Base-by-base conservation (phyloP, 2,797 vertebrate genomes). In the Myotis daubentonii region DNA sequence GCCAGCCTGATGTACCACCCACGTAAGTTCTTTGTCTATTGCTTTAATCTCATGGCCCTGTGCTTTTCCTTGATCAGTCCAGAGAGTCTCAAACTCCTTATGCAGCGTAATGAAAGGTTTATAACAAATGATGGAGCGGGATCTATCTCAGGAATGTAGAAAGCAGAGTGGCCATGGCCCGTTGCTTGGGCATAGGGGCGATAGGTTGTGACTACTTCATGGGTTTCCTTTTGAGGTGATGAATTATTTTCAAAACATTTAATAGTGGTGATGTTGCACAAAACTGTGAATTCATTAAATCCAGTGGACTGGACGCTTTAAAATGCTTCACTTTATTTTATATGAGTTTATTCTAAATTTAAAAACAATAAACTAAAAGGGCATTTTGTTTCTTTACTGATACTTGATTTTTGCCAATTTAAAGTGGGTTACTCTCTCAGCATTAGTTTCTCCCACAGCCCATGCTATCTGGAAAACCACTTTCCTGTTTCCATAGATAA, bases 401-500 rank as follows among this genome's bases (percentile, higher is more conserved):
- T 8, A 44, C 10, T 60, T 75, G 9, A 41, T 49, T 13, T 94
- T 76, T 85, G n/a, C 20, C 70, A 12, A 68, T 72, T 51, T 80
- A 60, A 91, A 76, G 5, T 28, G 75, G 9, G 3, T 76, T 66
- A 20, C 12, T 80, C 16, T 53, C 23, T 57, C 23, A 10, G 3
- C 57, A 25, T 51, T 51, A 57, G 0, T 76, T 91, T 76, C 16
- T 81, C 4, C 25, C 22, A 80, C 19, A 91, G 25, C 16, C 17
- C 9, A 71, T 62, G 81, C 5, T 30, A 25, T 51, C 10, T 30
- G 36, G 49, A 55, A 80, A 75, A 66, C 1, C 11, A 49, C 53
- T 90, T 94, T 41, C 55, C 19, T 71, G 17, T 71, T 92, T 71
- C 65, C 44, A 16, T 81, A 38, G 13, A 65, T 62, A 71, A 87